Percentiles rank a stretch among this genome's conserved stretches.
These are phyloP conservation scores for Molossus molossus DNA, from an alignment of 2,797 vertebrate species.

Conservation along the genomic window DNA sequence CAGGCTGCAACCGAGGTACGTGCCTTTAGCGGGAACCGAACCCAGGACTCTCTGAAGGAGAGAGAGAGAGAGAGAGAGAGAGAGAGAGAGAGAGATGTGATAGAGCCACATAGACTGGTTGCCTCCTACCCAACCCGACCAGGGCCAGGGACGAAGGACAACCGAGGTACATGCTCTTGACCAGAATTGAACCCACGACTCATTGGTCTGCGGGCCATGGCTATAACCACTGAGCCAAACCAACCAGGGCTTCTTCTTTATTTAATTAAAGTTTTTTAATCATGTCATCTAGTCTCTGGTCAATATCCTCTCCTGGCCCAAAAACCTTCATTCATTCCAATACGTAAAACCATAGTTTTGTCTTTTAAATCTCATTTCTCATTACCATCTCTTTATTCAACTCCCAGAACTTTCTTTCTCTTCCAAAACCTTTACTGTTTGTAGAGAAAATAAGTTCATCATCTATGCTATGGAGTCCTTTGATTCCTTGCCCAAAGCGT, in stretches of 20 bases:
- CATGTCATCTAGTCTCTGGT: background rate
- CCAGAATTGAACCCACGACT: too few species aligned
- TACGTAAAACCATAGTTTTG: background rate
- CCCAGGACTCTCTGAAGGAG: too few species aligned
- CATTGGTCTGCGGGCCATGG: too few species aligned
- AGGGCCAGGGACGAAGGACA: too few species aligned
- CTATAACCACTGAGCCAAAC: too few species aligned
- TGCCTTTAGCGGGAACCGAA: too few species aligned
- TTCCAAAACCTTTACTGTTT: background rate
- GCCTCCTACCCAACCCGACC: too few species aligned
- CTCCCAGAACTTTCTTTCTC: background rate
- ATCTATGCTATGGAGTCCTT: background rate
- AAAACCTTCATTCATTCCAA: background rate
- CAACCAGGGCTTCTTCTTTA: background rate
- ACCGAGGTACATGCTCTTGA: too few species aligned
- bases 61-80: too few species aligned
- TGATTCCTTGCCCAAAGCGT: background rate
- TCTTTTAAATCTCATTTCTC: conserved; percentile 16
- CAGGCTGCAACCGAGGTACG: too few species aligned
- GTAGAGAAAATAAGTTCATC: background rate
- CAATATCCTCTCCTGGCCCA: background rate
- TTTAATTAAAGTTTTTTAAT: conserved; percentile 25
- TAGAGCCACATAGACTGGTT: too few species aligned
- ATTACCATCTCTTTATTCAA: background rate
- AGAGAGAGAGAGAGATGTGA: too few species aligned